These are phyloP conservation scores for Apogon hyalosoma DNA, from an alignment of 2,797 vertebrate species.

Conservation along the genomic window DNA sequence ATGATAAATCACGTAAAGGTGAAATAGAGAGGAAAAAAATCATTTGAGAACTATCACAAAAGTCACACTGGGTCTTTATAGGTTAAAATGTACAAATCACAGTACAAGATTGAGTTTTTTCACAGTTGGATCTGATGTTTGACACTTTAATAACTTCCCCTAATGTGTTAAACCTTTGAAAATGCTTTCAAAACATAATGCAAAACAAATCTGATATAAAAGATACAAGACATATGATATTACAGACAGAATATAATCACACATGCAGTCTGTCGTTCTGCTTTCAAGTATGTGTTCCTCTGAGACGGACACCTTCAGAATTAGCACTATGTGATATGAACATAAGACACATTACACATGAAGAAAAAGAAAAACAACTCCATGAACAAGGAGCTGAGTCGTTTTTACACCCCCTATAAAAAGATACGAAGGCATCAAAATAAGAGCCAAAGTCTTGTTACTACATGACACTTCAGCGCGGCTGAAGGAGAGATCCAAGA, in stretches of 20 bases:
- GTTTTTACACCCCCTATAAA: neutral
- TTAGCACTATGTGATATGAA: conserved; percentile 18
- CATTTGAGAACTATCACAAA: too few species aligned
- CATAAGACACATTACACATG: conserved; percentile 16
- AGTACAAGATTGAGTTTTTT: neutral
- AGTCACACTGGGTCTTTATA: too few species aligned
- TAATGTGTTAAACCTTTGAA: conserved; percentile 51
- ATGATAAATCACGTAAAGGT: too few species aligned
- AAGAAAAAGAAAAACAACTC: conserved; percentile 7
- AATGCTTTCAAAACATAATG: conserved; percentile 19
- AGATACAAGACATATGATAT: conserved; percentile 31
- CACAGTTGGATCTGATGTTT: neutral
- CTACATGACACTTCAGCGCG: conserved; percentile 24
- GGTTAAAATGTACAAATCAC: neutral
- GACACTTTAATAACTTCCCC: conserved; percentile 1
- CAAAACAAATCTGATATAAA: conserved; percentile 43
- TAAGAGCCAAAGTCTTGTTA: conserved; percentile 4
- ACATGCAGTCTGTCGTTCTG: conserved; percentile 33
- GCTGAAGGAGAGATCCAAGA: conserved; percentile 17
- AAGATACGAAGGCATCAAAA: conserved; percentile 1
- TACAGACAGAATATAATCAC: conserved; percentile 24
- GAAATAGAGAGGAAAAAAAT: too few species aligned
- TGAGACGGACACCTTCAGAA: conserved; percentile 28
- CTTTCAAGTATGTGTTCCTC: conserved; percentile 12
- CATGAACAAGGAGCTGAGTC: conserved; percentile 7